A percentile compares a stretch with the other conserved stretches of the same genome.
Conservation (phyloP, 2,113 vertebrate species). For the Brevimyrus niger region DNA sequence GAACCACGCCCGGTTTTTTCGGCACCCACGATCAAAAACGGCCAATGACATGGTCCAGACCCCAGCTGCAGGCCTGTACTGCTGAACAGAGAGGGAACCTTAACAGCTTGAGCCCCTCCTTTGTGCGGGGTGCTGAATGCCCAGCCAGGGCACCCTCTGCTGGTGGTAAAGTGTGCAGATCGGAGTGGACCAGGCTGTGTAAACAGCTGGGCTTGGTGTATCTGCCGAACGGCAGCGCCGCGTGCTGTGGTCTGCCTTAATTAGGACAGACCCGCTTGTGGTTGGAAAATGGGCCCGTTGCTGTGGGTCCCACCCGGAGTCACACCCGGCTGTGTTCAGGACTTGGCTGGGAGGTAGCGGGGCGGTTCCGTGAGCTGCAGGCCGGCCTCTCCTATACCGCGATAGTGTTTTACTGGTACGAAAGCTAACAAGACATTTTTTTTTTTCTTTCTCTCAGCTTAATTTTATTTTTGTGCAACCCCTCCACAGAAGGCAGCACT, state of each 20-base stretch:
- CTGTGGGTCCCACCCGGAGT: not conserved
- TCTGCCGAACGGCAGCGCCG: not conserved
- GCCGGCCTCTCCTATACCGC: not conserved
- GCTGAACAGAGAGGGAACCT: not conserved
- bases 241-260: constrained; percentile 21
- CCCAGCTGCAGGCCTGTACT: not conserved
- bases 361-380: not conserved
- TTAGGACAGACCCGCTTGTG: constrained; percentile 34
- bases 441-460: not conserved
- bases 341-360: not conserved
- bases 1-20: not conserved
- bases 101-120: not conserved
- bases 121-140: not conserved
- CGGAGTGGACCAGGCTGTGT: not conserved
- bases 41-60: not conserved
- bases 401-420: not conserved
- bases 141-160: not conserved
- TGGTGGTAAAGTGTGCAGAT: not conserved
- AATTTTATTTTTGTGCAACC: not conserved
- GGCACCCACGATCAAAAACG: not conserved
- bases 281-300: not conserved
- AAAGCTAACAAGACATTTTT: not conserved
- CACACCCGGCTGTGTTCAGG: not conserved
- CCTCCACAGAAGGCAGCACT: constrained; percentile 27
- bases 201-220: constrained; percentile 12